phyloP scores from a whole-genome alignment of 2,888 invertebrate species.

The Icerya purchasi region DNA sequence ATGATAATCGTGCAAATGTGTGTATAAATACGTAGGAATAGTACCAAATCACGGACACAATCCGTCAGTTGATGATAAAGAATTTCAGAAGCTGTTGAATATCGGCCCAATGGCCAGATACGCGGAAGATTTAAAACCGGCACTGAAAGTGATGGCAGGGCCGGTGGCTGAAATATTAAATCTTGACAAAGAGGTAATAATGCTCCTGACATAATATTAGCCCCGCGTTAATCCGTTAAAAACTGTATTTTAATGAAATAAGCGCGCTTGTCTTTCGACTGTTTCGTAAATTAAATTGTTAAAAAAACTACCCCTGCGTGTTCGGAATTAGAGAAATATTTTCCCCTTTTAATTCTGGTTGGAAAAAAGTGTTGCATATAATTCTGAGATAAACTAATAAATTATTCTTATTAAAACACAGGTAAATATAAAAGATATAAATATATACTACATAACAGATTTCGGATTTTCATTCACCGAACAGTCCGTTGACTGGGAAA shows the following conservation, averaged over 20 bases:
- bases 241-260: too few relatives aligned
- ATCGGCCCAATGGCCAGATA: slow-evolving; percentile 76
- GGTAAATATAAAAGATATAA: slow-evolving; percentile 13
- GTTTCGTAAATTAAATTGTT: too few relatives aligned
- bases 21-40: too few relatives aligned
- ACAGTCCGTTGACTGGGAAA: slow-evolving; percentile 42
- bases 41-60: slow-evolving; percentile 66
- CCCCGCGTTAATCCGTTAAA: too few relatives aligned
- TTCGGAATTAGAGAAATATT: too few relatives aligned
- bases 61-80: slow-evolving; percentile 38
- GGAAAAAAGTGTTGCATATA: too few relatives aligned
- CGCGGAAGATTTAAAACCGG: slow-evolving; percentile 60
- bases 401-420: slow-evolving; percentile 3
- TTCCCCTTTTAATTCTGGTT: too few relatives aligned
- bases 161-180: slow-evolving; percentile 34
- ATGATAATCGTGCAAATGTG: too few relatives aligned
- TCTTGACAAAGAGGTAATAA: slow-evolving; percentile 38
- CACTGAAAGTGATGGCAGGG: slow-evolving; percentile 44
- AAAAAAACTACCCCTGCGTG: too few relatives aligned
- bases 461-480: slow-evolving; percentile 5
- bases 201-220: too few relatives aligned
- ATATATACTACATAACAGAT: slow-evolving; percentile 13
- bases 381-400: too few relatives aligned
- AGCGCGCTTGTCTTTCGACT: too few relatives aligned
- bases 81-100: slow-evolving; percentile 25